Base-by-base conservation (phyloP, 2,888 invertebrate genomes). In the Diploptera punctata region DNA sequence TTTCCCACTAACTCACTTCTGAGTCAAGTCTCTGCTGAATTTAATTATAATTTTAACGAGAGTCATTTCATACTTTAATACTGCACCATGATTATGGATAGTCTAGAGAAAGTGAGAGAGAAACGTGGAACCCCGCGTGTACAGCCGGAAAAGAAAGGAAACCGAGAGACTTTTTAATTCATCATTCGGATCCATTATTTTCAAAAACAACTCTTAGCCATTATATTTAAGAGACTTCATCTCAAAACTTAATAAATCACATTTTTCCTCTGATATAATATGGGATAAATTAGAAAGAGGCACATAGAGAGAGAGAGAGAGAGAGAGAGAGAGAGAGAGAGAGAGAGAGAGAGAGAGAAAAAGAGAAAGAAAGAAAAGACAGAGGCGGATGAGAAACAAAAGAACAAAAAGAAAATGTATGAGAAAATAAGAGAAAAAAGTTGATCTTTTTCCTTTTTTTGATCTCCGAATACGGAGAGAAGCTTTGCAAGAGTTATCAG, bases 181-280 rank as follows among this genome's bases (percentile, higher is more conserved):
- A 38, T 52, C 54, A 65, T 67, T 67, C 67, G 38, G 57, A 71
- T 38, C 67, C 65, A 71, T 65, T 71, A 65, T 65, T 67, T 71
- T 38, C 26, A 57, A 71, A 71, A 71, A 71, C 67, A 68, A 71
- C 67, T 57, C 44, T 71, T 44, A 57, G 57, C 43, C 60, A 54
- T 68, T 49, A 57, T 57, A 68, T 71, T 68, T 54, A 67, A 60
- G 68, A 60, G 67, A 47, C 47, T 71, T 68, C 68, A 47, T 49
- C 60, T 47, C 57, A 68, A 57, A 71, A 67, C 67, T 71, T 71
- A 67, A 71, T 71, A 71, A 71, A 71, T 71, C 71, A 68, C 71
- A 60, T 47, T 47, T 43, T 43, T 26, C 62, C 52, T 47, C 31
- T 31, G 31, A 67, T 47, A 60, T 71, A 71, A 57, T 68, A 71